Evolutionary conservation across 2,113 vertebrate genomes (phyloP), one percentile per base, ranked within the genome.

Genomic region (Apodemus sylvaticus): DNA sequence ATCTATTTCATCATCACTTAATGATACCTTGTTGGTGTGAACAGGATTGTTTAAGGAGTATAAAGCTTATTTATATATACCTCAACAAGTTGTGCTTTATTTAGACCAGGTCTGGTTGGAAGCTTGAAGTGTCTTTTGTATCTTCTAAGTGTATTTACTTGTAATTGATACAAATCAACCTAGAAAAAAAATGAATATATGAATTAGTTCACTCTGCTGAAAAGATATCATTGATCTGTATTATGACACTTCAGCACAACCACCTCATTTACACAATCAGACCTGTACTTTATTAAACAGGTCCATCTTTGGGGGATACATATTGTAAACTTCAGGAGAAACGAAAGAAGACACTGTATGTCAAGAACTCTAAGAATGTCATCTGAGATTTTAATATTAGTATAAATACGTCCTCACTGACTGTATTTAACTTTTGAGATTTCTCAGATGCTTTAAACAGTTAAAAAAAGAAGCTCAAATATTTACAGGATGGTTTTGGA

Each of bases 121-220:
- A 99, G 98, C 97, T 99, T 99, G 98, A 99, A 99, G 98, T 99
- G 99, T 98, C 99, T 98, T 98, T 99, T 99, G 98, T 99, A 99
- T 96, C 99, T 98, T 98, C 99, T 98, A 97, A 99, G 98, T 90
- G 99, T 99, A 97, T 99, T 99, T 98, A 99, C 99, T 98, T 99
- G 99, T 98, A 99, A 98, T 94, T 99, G 99, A 97, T 99, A 99
- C 77, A 99, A 98, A 98, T 99, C 99, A 96, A 99, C 99, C 99
- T 99, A 96, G 93, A 5, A 17, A 36, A 98, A 98, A 98, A 96
- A 98, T 89, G 16, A 86, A 34, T 39, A 94, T 7, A 62, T 87
- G 34, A 95, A 70, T 96, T 94, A 97, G 55, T 97, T 92, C 53
- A 97, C 31, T 55, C 31, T 79, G 58, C 42, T 90, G 39, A 34